phyloP scores from a whole-genome alignment of 1,140 invertebrate genomes.

The Dolichoris vasculosae region DNA sequence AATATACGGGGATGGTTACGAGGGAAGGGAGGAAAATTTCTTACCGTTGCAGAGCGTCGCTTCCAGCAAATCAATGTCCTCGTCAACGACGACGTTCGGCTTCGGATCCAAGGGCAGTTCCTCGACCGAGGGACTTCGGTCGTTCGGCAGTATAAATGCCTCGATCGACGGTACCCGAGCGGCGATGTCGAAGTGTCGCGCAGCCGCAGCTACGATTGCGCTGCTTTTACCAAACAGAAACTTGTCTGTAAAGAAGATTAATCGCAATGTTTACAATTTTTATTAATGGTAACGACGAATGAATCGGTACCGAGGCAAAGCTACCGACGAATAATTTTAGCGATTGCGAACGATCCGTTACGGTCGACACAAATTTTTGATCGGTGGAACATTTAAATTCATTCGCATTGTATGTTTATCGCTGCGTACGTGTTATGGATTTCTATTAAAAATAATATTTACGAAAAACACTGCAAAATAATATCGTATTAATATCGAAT shows the following conservation, averaged over 20 bases:
- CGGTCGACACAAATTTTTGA: no score
- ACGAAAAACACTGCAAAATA: no score
- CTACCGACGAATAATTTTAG: no score
- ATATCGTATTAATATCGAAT: no score
- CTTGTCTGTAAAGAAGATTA: background rate
- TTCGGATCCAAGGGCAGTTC: slow-evolving; percentile 85
- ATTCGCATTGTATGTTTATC: no score
- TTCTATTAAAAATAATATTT: no score
- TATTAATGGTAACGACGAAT: background rate
- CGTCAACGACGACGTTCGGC: slow-evolving; percentile 52
- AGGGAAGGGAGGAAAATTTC: no score
- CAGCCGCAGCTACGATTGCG: slow-evolving; percentile 31
- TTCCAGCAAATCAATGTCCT: slow-evolving; percentile 11
- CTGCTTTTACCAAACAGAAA: slow-evolving; percentile 30
- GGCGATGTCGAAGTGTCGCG: slow-evolving; percentile 40
- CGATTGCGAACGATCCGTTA: no score
- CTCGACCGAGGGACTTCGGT: slow-evolving; percentile 87
- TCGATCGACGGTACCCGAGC: slow-evolving; percentile 61
- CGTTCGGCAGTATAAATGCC: slow-evolving; percentile 74
- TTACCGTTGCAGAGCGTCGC: slow-evolving; percentile 9
- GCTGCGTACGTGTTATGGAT: no score
- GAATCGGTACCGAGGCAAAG: no score
- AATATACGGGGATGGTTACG: no score
- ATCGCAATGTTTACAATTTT: background rate
- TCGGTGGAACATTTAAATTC: no score